phyloP scores from a whole-genome alignment of 2,113 vertebrate species.

The Nothobranchius kuhntae region DNA sequence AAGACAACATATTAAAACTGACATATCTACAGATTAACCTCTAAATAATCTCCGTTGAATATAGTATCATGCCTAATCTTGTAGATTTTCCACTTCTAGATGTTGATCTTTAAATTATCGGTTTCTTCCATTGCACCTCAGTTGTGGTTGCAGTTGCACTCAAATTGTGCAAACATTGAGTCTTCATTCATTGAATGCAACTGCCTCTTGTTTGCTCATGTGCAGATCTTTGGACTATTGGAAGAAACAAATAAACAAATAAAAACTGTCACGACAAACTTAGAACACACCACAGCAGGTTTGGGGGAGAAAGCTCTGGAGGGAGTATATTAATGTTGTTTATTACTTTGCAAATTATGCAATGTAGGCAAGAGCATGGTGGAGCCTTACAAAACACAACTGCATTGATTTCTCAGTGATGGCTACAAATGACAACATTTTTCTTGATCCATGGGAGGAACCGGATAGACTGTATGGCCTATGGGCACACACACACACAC shows the following conservation, averaged over 20 bases:
- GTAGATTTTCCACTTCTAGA: neutral
- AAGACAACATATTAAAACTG: neutral
- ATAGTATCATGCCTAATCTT: neutral
- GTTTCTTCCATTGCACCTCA: slow-evolving; percentile 2
- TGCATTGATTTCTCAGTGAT: slow-evolving; percentile 80
- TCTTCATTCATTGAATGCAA: slow-evolving; percentile 44
- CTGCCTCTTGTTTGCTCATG: slow-evolving; percentile 29
- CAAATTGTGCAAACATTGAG: slow-evolving; percentile 22
- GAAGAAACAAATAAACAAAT: neutral
- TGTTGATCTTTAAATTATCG: too few relatives aligned
- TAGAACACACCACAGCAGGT: slow-evolving; percentile 34
- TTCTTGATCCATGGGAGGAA: slow-evolving; percentile 79
- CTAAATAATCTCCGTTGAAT: neutral
- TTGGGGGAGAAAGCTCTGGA: slow-evolving; percentile 47
- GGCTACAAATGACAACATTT: slow-evolving; percentile 80
- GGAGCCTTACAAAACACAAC: slow-evolving; percentile 80
- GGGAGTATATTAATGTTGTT: slow-evolving; percentile 60
- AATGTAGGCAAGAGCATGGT: slow-evolving; percentile 78
- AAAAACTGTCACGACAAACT: slow-evolving; percentile 23
- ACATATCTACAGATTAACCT: neutral
- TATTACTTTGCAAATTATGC: slow-evolving; percentile 68
- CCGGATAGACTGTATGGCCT: slow-evolving; percentile 71
- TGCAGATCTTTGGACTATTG: neutral
- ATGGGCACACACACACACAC: slow-evolving; percentile 43
- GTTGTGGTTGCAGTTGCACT: slow-evolving; percentile 19